phyloP scores from a whole-genome alignment of 2,797 vertebrate genomes.

The Sylvilagus floridanus region DNA sequence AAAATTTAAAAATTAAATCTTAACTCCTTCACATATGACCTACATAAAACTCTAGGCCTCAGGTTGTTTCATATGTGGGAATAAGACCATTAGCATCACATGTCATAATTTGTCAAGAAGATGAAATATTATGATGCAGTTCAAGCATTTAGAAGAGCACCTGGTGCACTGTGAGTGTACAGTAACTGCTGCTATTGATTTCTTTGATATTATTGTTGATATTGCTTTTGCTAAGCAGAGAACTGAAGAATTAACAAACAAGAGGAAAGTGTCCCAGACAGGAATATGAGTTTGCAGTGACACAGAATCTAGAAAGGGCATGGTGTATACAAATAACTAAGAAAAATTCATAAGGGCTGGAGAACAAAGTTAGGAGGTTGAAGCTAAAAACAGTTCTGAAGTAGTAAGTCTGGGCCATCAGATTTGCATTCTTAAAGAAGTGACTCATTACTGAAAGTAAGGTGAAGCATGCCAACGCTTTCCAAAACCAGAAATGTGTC shows the following conservation, averaged over 20 bases:
- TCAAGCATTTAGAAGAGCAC: not conserved
- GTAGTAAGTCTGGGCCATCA: not conserved
- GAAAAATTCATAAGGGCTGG: not conserved
- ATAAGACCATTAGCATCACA: not conserved
- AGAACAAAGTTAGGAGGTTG: not conserved
- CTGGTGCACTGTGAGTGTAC: not conserved
- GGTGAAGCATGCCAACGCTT: not conserved
- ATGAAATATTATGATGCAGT: not conserved
- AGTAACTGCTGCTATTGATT: not conserved
- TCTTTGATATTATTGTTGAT: not conserved
- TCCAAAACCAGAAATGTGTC: not conserved
- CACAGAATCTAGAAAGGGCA: not conserved
- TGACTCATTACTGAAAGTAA: not conserved
- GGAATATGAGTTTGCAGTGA: not conserved
- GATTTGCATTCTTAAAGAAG: not conserved
- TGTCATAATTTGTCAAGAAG: not conserved
- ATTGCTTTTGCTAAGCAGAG: not conserved
- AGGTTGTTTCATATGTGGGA: not conserved
- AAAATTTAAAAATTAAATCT: too few relatives aligned
- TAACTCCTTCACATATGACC: too few relatives aligned
- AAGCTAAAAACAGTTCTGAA: not conserved
- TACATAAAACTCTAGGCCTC: not conserved
- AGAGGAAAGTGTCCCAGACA: not conserved
- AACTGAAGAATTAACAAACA: conserved; percentile 4
- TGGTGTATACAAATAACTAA: not conserved